Evolutionary conservation across 2,797 vertebrate species (phyloP), one percentile per base, ranked within the genome.

Genomic region (Galago senegalensis): DNA sequence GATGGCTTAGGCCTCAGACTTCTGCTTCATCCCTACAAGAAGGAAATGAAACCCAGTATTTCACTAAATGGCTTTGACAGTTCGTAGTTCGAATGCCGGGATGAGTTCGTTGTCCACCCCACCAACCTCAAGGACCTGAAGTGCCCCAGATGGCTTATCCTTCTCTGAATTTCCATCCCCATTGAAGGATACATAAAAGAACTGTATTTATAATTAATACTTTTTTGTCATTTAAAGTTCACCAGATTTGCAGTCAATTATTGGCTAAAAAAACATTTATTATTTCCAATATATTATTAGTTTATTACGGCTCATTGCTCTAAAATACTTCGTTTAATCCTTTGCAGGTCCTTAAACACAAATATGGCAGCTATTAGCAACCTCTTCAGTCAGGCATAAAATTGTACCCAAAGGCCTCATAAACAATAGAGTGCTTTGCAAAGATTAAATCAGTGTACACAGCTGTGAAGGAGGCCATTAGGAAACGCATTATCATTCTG

Each of bases 301-400:
- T 98, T 98, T 98, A 98, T 98, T 98, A 98, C 98, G 98, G 98
- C 98, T 99, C 98, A 98, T 98, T 98, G 98, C 98, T 98, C 98
- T 98, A 98, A 98, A 98, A 98, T 98, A 98, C 98, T 99, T 98
- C 97, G 87, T 97, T 98, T 98, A 99, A 98, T 98, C 98, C 98
- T 98, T 98, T 97, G 98, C 98, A 99, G 98, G 98, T 98, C 98
- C 98, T 98, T 99, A 98, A 98, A 99, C 98, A 98, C 98, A 99
- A 98, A 99, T 99, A 99, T 98, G 98, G 98, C 97, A 98, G 98
- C 99, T 99, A 99, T 99, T 99, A 99, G 98, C 97, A 99, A 99
- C 98, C 98, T 99, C 98, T 99, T 99, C 99, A 99, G 98, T 99
- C 98, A 99, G 98, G 98, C 99, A 98, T 99, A 99, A 99, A 99